These are phyloP conservation scores for Fissipunctia ypsillon DNA, from an alignment of 2,888 invertebrate genomes.

Conservation along the genomic window DNA sequence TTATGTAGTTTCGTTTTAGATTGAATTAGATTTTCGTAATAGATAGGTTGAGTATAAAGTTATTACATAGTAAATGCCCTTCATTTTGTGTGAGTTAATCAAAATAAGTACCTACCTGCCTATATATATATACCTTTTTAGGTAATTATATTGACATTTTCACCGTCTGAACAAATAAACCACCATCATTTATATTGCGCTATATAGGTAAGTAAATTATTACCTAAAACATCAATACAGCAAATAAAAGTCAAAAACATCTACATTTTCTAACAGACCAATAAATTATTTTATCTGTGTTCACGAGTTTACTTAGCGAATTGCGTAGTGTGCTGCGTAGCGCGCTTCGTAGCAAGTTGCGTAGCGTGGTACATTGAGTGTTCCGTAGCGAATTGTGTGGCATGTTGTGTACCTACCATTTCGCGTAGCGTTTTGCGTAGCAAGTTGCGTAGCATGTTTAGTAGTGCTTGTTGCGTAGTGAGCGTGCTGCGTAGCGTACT, in stretches of 20 bases:
- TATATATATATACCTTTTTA: background rate
- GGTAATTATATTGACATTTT: background rate
- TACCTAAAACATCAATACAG: background rate
- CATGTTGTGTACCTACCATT: background rate
- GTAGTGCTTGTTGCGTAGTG: background rate
- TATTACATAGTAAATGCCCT: slow-evolving; percentile 53
- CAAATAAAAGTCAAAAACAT: background rate
- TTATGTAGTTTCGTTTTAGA: slow-evolving; percentile 57
- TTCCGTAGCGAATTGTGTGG: background rate
- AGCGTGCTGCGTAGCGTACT: background rate
- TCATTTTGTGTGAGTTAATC: slow-evolving; percentile 32
- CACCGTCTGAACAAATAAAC: background rate
- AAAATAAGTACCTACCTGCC: slow-evolving; percentile 29
- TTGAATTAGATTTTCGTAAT: slow-evolving; percentile 62
- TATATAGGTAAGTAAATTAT: background rate
- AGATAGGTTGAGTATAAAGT: slow-evolving; percentile 58
- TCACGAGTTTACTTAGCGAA: background rate
- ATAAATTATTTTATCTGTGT: background rate
- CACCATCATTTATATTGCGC: background rate
- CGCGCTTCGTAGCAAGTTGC: background rate
- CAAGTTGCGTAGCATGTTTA: background rate
- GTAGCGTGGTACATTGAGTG: background rate
- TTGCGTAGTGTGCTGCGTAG: background rate
- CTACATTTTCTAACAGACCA: background rate
- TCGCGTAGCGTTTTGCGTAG: background rate